Percentiles rank a stretch among this genome's conserved stretches.
Evolutionary conservation across 2,888 invertebrate species (phyloP).

Genomic region (Maniola hyperantus): DNA sequence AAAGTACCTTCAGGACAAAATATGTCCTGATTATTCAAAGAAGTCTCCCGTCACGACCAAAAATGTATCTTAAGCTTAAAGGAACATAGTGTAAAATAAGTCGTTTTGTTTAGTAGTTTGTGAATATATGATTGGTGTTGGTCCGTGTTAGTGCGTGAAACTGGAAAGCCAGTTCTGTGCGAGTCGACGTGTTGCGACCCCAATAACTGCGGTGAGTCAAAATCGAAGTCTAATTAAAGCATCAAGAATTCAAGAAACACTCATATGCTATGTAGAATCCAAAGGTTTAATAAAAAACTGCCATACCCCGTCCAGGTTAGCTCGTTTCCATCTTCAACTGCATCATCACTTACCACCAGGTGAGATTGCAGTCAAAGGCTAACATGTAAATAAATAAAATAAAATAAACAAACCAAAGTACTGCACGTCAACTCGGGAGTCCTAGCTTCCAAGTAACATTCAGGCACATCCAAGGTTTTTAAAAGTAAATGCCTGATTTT

Average conservation of each 20-base stretch:
- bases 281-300: no score
- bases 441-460: background rate
- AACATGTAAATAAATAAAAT: no score
- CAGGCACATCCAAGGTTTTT: background rate
- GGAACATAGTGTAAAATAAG: slow-evolving; percentile 22
- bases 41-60: slow-evolving; percentile 8
- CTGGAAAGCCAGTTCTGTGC: slow-evolving; percentile 42
- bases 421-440: background rate
- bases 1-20: slow-evolving; percentile 28
- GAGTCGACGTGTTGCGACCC: slow-evolving; percentile 40
- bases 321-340: no score
- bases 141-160: slow-evolving; percentile 38
- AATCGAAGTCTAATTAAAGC: slow-evolving; percentile 36
- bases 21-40: slow-evolving; percentile 36
- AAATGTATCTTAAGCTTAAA: slow-evolving; percentile 25
- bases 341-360: no score
- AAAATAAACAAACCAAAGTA: no score
- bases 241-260: slow-evolving; percentile 29
- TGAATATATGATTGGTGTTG: slow-evolving; percentile 36
- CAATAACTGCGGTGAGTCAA: slow-evolving; percentile 38
- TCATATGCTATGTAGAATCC: no score
- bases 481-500: background rate
- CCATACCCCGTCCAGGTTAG: no score
- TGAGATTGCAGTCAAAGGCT: no score
- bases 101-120: slow-evolving; percentile 18